A percentile compares a stretch with the other conserved stretches of the same genome.
Conservation (phyloP, 2,113 vertebrate species). For the Coryphaenoides rupestris region DNA sequence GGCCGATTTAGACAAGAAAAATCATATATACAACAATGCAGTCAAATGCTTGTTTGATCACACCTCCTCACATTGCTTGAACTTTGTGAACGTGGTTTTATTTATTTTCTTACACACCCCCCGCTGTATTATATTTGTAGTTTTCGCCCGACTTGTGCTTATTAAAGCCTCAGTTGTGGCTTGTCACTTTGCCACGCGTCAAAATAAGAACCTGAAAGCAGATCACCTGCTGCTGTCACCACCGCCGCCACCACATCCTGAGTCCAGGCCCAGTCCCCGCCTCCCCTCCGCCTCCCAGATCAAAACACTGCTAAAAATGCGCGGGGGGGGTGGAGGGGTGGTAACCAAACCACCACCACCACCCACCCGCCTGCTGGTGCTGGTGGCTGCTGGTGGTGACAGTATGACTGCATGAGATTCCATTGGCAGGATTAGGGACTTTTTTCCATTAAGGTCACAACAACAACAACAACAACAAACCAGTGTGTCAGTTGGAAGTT, state of each 20-base stretch:
- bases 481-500: conserved; percentile 19
- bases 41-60: conserved; percentile 36
- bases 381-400: conserved; percentile 6
- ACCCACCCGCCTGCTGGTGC: too few species aligned
- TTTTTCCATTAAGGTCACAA: conserved; percentile 59
- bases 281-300: conserved; percentile 43
- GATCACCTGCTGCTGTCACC: conserved; percentile 40
- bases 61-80: conserved; percentile 39
- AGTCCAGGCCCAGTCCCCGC: too few species aligned
- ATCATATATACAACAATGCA: neutral
- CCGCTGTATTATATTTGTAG: conserved; percentile 56
- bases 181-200: conserved; percentile 46
- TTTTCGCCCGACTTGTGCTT: conserved; percentile 46
- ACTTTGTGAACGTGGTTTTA: conserved; percentile 57
- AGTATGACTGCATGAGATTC: conserved; percentile 44
- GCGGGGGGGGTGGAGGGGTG: conserved; percentile 16
- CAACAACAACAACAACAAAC: neutral
- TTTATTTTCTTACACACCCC: conserved; percentile 33
- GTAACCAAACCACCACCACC: conserved; percentile 46
- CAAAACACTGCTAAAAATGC: conserved; percentile 55
- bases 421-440: conserved; percentile 62
- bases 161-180: conserved; percentile 42
- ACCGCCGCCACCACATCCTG: conserved; percentile 33
- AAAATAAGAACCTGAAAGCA: neutral
- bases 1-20: neutral